Base-by-base conservation (phyloP, 2,797 vertebrate genomes). In the Otolemur crassicaudatus region DNA sequence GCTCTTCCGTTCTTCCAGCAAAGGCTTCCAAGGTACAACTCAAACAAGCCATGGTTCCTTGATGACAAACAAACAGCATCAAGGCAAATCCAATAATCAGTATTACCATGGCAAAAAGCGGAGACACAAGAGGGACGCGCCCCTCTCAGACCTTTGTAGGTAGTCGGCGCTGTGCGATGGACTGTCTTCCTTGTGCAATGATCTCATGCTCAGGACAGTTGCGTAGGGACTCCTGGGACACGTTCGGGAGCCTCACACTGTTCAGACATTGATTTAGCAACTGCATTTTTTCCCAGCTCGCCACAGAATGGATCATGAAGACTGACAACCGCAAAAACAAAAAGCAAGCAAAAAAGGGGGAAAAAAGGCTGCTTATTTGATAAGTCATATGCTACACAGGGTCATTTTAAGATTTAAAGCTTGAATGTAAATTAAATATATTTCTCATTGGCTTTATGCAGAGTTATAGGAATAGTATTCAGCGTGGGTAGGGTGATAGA, bases 61-160 rank as follows among this genome's bases (percentile, higher is more conserved):
- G 96, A 98, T 99, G 91, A 98, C 99, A 81, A 99, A 98, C 98
- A 99, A 98, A 97, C 98, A 98, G 0, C 98, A 98, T 95, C 98
- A 98, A 95, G 98, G 98, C 98, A 99, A 99, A 98, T 99, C 98
- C 96, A 99, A 99, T 97, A 99, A 99, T 97, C 99, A 99, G 98
- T 99, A 99, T 98, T 99, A 98, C 98, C 99, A 99, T 67, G 98
- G 99, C 98, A 99, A 99, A 98, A 99, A 99, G 98, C 99, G 99
- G 99, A 99, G 99, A 99, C 99, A 99, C 98, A 99, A 99, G 98
- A 98, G 99, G 93, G 99, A 99, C 95, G 98, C 98, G 0, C 98
- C 98, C 97, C 99, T 99, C 92, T 99, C 99, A 86, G 99, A 99
- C 98, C 99, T 99, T 79, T 99, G 99, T 99, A 99, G 99, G 99